These are phyloP conservation scores for Platysternon megacephalum DNA, from an alignment of 2,113 vertebrate species.

Conservation along the genomic window DNA sequence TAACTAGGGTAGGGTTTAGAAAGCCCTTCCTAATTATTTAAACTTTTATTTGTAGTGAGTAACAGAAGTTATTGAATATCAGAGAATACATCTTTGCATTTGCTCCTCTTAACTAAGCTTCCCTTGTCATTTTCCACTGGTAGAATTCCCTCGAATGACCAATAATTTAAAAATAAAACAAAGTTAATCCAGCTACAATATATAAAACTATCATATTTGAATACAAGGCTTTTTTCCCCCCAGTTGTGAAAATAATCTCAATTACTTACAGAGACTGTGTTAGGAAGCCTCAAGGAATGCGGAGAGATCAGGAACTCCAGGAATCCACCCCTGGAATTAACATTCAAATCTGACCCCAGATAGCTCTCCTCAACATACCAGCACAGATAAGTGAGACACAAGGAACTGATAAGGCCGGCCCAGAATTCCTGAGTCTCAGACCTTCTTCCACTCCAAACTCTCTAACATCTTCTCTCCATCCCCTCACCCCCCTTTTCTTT, in stretches of 20 bases:
- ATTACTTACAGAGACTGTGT: accelerated
- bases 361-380: neutral
- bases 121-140: neutral
- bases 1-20: neutral
- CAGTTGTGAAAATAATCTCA: neutral
- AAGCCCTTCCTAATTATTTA: slow-evolving; percentile 27
- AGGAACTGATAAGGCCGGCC: neutral
- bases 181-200: neutral
- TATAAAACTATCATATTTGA: neutral
- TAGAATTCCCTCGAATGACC: neutral
- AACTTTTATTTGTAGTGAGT: neutral
- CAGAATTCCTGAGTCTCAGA: neutral
- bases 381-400: neutral
- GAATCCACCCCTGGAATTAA: neutral
- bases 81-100: neutral
- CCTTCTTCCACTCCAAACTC: neutral
- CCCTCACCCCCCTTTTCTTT: neutral
- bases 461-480: neutral
- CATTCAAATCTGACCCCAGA: accelerated
- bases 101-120: neutral
- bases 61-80: slow-evolving; percentile 9
- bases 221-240: neutral
- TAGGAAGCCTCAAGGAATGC: accelerated
- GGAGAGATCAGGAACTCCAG: neutral
- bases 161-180: neutral